These are phyloP conservation scores for Stegostoma tigrinum DNA, from an alignment of 2,113 vertebrate genomes.

Conservation along the genomic window DNA sequence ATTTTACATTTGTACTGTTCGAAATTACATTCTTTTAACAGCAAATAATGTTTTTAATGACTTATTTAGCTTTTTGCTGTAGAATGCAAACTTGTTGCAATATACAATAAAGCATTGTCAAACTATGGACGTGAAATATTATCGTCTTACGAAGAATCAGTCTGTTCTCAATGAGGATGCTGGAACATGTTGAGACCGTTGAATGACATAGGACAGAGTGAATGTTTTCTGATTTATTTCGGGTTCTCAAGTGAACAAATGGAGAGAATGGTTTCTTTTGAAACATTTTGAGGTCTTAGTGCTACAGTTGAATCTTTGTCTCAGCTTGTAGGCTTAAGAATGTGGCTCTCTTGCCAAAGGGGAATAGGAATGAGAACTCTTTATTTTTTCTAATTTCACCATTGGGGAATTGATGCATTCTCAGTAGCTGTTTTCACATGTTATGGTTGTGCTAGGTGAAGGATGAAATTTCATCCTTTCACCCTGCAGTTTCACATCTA, in stretches of 20 bases:
- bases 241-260: neutral
- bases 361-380: neutral
- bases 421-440: neutral
- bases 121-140: neutral
- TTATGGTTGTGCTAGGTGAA: neutral
- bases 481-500: neutral
- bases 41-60: neutral
- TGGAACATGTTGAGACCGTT: neutral
- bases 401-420: neutral
- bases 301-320: neutral
- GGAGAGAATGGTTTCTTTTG: neutral
- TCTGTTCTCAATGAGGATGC: neutral
- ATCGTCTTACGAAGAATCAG: neutral
- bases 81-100: neutral
- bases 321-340: neutral
- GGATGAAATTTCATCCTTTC: neutral
- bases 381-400: neutral
- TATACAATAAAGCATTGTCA: neutral
- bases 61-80: neutral
- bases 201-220: neutral
- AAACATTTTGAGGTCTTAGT: neutral
- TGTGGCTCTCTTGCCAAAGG: neutral
- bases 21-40: neutral
- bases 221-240: neutral
- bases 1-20: neutral